These are phyloP conservation scores for Torymus texanus DNA, from an alignment of 2,888 invertebrate species.

Conservation along the genomic window DNA sequence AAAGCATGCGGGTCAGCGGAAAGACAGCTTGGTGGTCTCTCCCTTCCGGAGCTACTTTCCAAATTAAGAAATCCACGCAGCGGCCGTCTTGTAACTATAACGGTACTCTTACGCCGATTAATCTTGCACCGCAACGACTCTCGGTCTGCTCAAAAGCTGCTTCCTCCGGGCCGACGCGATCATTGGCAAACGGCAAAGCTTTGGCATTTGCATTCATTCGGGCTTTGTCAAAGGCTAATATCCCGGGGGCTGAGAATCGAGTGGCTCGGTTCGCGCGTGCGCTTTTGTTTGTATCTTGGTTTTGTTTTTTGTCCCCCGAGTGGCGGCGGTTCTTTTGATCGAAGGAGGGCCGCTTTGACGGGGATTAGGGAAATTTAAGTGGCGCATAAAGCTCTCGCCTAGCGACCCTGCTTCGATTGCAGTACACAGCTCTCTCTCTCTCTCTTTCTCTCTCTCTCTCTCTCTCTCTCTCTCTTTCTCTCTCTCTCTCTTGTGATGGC, in stretches of 20 bases:
- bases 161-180: too few species aligned
- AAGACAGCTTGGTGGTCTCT: too few species aligned
- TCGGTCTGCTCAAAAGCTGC: too few species aligned
- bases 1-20: too few species aligned
- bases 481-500: too few species aligned
- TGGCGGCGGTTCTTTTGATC: not conserved
- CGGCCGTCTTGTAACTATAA: not conserved
- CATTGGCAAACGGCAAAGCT: not conserved
- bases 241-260: not conserved
- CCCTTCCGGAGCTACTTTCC: not conserved
- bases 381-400: not conserved
- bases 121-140: not conserved
- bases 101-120: not conserved
- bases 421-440: too few species aligned
- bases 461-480: too few species aligned
- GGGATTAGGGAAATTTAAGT: conserved; percentile 25
- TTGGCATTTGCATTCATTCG: too few species aligned
- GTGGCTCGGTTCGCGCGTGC: not conserved
- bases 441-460: too few species aligned
- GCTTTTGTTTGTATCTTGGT: too few species aligned
- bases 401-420: not conserved
- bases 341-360: conserved; percentile 4
- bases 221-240: too few species aligned
- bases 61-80: conserved; percentile 6
- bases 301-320: not conserved